A percentile compares a stretch with the other conserved stretches of the same genome.
Conservation (phyloP, 2,113 vertebrate genomes). For the Sardina pilchardus region DNA sequence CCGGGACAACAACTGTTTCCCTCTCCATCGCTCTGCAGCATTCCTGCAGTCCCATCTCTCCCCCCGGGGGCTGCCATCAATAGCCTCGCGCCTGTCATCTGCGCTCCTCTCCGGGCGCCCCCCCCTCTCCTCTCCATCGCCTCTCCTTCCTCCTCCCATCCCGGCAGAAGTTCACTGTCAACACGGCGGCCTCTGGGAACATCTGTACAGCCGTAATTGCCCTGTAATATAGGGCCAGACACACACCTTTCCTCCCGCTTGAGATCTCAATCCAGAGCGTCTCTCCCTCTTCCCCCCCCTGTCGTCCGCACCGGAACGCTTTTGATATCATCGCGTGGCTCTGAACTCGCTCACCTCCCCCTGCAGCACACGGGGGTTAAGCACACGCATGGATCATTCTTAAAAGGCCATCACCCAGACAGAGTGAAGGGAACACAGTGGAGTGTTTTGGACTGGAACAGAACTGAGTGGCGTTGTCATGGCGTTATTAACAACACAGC, state of each 20-base stretch:
- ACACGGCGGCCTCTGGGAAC: slow-evolving; percentile 67
- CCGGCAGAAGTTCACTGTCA: slow-evolving; percentile 60
- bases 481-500: neutral
- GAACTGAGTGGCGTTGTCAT: neutral
- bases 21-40: slow-evolving; percentile 57
- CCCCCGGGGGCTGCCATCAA: slow-evolving; percentile 63
- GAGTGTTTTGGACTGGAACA: neutral
- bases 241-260: slow-evolving; percentile 58
- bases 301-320: slow-evolving; percentile 43
- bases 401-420: neutral
- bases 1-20: slow-evolving; percentile 71
- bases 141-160: slow-evolving; percentile 39
- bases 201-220: slow-evolving; percentile 73
- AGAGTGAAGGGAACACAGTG: neutral
- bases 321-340: slow-evolving; percentile 54
- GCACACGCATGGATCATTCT: neutral
- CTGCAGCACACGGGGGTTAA: neutral
- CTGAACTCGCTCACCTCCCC: neutral
- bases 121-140: slow-evolving; percentile 41
- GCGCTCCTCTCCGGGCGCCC: slow-evolving; percentile 53
- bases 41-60: slow-evolving; percentile 59
- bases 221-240: slow-evolving; percentile 64
- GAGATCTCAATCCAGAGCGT: slow-evolving; percentile 59
- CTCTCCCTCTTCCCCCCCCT: slow-evolving; percentile 36
- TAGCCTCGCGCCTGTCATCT: slow-evolving; percentile 53